These are phyloP conservation scores for Dioctria linearis DNA, from an alignment of 2,888 invertebrate genomes.

Conservation along the genomic window DNA sequence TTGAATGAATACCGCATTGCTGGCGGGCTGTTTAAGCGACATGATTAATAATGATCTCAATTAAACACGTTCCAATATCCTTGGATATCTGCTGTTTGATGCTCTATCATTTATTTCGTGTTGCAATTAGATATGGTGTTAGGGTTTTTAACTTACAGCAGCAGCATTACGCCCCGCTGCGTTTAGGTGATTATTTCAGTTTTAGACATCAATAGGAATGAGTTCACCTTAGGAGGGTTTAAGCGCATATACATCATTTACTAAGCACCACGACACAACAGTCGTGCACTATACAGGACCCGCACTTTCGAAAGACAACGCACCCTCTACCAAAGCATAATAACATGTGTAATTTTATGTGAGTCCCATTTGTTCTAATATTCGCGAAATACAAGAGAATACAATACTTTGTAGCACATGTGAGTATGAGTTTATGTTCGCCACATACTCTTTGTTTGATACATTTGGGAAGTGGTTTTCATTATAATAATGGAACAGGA, in stretches of 20 bases:
- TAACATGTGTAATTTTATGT: conserved; percentile 52
- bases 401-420: conserved; percentile 20
- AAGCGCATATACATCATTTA: neutral
- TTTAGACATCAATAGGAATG: neutral
- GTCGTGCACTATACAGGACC: neutral
- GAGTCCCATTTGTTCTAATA: conserved; percentile 42
- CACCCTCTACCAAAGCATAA: conserved; percentile 31
- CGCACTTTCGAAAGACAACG: conserved; percentile 20
- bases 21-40: conserved; percentile 38
- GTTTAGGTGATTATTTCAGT: conserved; percentile 45
- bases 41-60: conserved; percentile 53
- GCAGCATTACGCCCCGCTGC: conserved; percentile 42
- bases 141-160: conserved; percentile 47
- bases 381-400: conserved; percentile 11
- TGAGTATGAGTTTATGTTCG: neutral
- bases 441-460: neutral
- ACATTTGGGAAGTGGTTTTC: neutral
- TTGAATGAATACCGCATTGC: conserved; percentile 19
- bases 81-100: conserved; percentile 39
- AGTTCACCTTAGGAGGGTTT: neutral
- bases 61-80: conserved; percentile 51
- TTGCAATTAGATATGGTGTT: conserved; percentile 48
- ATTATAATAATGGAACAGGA: conserved; percentile 6
- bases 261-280: neutral
- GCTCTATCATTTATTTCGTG: conserved; percentile 37